Evolutionary conservation across 2,113 vertebrate genomes (phyloP), one percentile per base, ranked within the genome.

Genomic region (Oryzias javanicus): DNA sequence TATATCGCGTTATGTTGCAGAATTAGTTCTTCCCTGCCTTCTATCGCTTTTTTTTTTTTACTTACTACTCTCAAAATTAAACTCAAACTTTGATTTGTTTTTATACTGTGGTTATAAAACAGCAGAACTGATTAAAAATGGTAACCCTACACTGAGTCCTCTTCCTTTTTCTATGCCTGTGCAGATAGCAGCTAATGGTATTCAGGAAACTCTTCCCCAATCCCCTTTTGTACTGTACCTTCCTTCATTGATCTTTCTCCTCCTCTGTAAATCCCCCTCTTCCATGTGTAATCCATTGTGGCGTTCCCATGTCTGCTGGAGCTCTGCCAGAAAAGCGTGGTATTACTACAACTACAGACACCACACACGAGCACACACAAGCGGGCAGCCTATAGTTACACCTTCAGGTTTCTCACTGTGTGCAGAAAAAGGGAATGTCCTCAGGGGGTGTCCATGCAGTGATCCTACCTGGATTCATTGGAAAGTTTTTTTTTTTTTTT

Each of bases 231-330:
- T 68, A 63, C 78, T 64, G 56, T 70, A 72, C 49, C 75, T 47
- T 62, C 61, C 64, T 78, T 60, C 64, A 83, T 79, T 82, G 81
- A 83, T 80, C 79, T 66, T 62, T 79, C 73, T 76, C 63, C 74
- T 72, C 42, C 67, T 80, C 70, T 71, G 61, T 75, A 83, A 83
- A 80, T 80, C 79, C 76, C 62, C 75, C 55, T 83, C 71, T 80
- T 81, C 79, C 49, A 57, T 59, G 74, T 72, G 67, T 85, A 79
- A 82, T 87, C 77, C 70, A 76, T 81, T 81, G 79, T 70, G 67
- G 57, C 75, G 78, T 88, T 85, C 76, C 74, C 74, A 67, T 81
- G 75, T 79, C 72, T 87, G 74, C 74, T 85, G 86, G 79, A 83
- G 51, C 67, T 5, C 47, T 69, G 87, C 81, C 84, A 83, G 76